These are phyloP conservation scores for Amiota communis DNA, from an alignment of 2,888 invertebrate species.

Conservation along the genomic window DNA sequence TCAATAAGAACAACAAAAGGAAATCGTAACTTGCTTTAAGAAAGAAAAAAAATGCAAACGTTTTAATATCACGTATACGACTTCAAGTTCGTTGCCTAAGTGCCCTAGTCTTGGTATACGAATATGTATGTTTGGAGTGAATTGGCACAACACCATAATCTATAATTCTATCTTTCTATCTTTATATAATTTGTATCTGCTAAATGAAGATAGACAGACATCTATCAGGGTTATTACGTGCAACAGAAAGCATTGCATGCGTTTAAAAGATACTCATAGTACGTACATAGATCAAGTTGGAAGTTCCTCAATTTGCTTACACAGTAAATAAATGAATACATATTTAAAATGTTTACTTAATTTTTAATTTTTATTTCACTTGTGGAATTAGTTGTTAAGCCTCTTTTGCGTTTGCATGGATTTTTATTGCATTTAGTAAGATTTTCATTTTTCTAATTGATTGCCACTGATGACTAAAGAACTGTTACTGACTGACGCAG, in stretches of 20 bases:
- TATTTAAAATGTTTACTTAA: slow-evolving; percentile 33
- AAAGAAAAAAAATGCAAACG: not conserved
- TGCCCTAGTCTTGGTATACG: not conserved
- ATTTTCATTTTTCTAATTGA: slow-evolving; percentile 63
- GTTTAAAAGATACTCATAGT: too few relatives aligned
- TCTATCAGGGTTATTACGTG: slow-evolving; percentile 1
- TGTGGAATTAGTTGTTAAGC: slow-evolving; percentile 62
- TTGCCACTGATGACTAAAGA: slow-evolving; percentile 44
- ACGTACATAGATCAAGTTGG: not conserved
- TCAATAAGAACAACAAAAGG: not conserved
- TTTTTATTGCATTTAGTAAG: slow-evolving; percentile 63
- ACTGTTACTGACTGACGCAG: not conserved
- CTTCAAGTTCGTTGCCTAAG: slow-evolving; percentile 2
- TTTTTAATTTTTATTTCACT: slow-evolving; percentile 29
- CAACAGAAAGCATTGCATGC: not conserved
- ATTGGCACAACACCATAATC: too few relatives aligned
- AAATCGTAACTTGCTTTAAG: not conserved
- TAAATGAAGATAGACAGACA: not conserved
- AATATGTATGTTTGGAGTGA: too few relatives aligned
- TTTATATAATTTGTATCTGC: slow-evolving; percentile 1
- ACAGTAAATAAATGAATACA: too few relatives aligned
- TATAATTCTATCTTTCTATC: not conserved
- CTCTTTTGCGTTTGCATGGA: slow-evolving; percentile 57
- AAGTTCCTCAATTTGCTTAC: not conserved
- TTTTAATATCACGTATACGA: slow-evolving; percentile 15